Conservation (phyloP, 2,888 invertebrate genomes). For the Andrena marginata region DNA sequence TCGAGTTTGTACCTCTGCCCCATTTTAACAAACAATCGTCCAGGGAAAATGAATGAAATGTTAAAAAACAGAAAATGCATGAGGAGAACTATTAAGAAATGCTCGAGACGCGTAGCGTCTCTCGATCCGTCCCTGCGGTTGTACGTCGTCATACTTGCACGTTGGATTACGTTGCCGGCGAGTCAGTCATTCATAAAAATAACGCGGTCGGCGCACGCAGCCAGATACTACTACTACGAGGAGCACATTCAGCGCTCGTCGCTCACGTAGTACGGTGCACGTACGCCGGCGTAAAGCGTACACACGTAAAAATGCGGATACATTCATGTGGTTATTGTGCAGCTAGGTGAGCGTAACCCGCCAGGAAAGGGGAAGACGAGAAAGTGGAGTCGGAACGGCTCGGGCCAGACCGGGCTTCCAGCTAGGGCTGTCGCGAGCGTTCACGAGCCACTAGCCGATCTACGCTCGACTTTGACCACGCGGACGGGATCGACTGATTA, state of each 20-base stretch:
- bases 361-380: slow-evolving; percentile 60
- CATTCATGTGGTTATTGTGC: slow-evolving; percentile 49
- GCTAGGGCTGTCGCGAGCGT: too few species aligned
- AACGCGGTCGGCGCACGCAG: slow-evolving; percentile 75
- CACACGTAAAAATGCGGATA: slow-evolving; percentile 55
- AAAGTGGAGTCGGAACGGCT: slow-evolving; percentile 70
- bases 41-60: too few species aligned
- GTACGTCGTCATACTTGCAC: slow-evolving; percentile 66
- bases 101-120: neutral
- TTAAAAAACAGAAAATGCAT: neutral
- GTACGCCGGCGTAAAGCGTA: slow-evolving; percentile 57
- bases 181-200: slow-evolving; percentile 84
- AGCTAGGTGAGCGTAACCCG: slow-evolving; percentile 54
- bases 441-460: too few species aligned
- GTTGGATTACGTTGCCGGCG: slow-evolving; percentile 69
- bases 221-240: slow-evolving; percentile 59
- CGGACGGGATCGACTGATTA: too few species aligned
- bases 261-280: slow-evolving; percentile 69
- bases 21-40: too few species aligned
- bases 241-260: slow-evolving; percentile 51
- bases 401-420: slow-evolving; percentile 48
- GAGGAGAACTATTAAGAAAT: neutral
- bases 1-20: too few species aligned
- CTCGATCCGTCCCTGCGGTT: slow-evolving; percentile 47
- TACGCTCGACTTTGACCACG: too few species aligned